Conservation (phyloP, 2,113 vertebrate genomes). For the Atlantisia rogersi region DNA sequence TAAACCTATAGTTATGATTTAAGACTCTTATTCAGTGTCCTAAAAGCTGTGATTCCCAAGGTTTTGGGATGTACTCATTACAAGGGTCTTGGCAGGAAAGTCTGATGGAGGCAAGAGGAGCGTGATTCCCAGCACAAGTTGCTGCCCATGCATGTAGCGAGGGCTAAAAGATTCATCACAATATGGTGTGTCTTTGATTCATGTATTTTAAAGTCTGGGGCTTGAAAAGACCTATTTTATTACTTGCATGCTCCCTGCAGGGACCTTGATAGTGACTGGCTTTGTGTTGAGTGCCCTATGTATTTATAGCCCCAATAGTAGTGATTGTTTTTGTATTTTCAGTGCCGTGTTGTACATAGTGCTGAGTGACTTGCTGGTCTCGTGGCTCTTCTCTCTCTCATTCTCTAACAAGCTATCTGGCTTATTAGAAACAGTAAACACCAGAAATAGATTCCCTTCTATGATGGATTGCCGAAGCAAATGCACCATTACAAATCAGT, state of each 20-base stretch:
- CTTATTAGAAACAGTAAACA: background rate
- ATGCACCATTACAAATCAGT: background rate
- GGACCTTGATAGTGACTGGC: background rate
- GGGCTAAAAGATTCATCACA: background rate
- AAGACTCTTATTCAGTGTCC: background rate
- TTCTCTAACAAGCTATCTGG: background rate
- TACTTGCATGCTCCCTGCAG: background rate
- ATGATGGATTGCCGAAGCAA: background rate
- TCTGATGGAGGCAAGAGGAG: background rate
- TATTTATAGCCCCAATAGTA: background rate
- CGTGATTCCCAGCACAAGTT: background rate
- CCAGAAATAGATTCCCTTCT: background rate
- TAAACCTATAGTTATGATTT: background rate
- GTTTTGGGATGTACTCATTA: background rate
- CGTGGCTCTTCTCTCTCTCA: background rate
- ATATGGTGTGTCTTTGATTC: background rate
- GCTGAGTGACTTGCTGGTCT: background rate
- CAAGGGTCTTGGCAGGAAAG: background rate
- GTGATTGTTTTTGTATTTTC: background rate
- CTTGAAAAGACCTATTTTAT: background rate
- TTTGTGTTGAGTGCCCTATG: background rate
- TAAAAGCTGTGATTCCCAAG: background rate
- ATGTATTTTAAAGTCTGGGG: background rate
- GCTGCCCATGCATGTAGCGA: background rate
- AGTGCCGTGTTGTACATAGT: background rate